A percentile compares a stretch with the other conserved stretches of the same genome.
phyloP scores from a whole-genome alignment of 2,797 vertebrate species.

The Otolemur crassicaudatus region DNA sequence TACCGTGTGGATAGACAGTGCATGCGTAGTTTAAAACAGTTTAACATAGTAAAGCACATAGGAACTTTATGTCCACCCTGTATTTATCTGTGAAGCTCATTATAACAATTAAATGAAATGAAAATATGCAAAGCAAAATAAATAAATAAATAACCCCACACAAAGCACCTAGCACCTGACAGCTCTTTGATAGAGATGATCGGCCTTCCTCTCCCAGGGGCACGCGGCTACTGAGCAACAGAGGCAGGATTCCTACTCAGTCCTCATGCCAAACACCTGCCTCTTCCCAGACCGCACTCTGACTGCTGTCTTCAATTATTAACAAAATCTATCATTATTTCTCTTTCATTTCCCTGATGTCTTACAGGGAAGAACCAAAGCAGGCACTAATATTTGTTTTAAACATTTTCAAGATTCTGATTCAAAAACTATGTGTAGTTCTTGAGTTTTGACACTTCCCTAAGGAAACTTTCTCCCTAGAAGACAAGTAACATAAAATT shows the following conservation, averaged over 20 bases:
- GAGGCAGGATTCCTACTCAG: neutral
- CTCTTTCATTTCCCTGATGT: constrained; percentile 5
- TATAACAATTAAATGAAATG: neutral
- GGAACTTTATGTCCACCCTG: no score
- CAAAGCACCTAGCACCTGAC: neutral
- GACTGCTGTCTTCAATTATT: neutral
- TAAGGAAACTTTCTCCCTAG: neutral
- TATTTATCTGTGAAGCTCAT: neutral
- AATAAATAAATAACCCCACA: no score
- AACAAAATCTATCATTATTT: neutral
- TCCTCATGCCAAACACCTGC: neutral
- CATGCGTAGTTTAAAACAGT: no score
- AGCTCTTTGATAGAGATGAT: neutral
- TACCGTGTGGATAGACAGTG: no score
- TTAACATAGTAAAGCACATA: no score
- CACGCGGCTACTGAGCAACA: neutral
- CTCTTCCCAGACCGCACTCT: neutral
- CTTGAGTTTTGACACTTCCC: neutral
- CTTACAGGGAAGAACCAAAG: constrained; percentile 18
- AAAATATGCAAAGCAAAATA: neutral
- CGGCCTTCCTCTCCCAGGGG: neutral
- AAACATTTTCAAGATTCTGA: constrained; percentile 20
- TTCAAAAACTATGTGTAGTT: neutral
- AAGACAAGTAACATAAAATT: neutral
- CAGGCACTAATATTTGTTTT: neutral